phyloP scores from a whole-genome alignment of 2,888 invertebrate species.

The Minunthozetes semirufus region DNA sequence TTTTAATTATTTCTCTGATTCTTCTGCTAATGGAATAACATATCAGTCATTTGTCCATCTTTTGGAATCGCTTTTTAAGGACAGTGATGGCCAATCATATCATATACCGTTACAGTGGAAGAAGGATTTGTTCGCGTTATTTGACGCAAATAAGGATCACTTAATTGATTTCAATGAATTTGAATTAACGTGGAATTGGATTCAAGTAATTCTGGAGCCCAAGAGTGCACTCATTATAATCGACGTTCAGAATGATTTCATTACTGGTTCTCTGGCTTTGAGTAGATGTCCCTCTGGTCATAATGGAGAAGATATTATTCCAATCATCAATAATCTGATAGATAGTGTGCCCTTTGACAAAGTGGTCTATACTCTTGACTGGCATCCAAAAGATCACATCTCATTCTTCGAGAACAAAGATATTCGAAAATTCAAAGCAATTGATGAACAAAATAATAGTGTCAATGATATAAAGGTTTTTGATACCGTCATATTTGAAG shows the following conservation, averaged over 20 bases:
- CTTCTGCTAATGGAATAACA: background rate
- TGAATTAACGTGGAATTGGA: constrained; percentile 80
- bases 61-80: background rate
- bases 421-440: constrained; percentile 64
- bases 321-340: constrained; percentile 78
- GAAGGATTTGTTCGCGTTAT: constrained; percentile 37
- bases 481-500: constrained; percentile 87
- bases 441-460: constrained; percentile 51
- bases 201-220: constrained; percentile 70
- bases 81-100: background rate
- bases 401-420: constrained; percentile 90
- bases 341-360: constrained; percentile 74
- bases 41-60: background rate
- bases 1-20: background rate
- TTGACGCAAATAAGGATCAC: constrained; percentile 43
- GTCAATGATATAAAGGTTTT: constrained; percentile 52
- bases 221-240: constrained; percentile 83
- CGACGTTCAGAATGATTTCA: constrained; percentile 97
- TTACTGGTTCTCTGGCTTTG: constrained; percentile 84
- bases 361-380: constrained; percentile 88
- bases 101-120: constrained; percentile 11
- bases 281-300: constrained; percentile 87
- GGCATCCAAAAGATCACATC: constrained; percentile 94
- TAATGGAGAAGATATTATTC: constrained; percentile 80
- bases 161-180: constrained; percentile 73